These are phyloP conservation scores for Apis dorsata DNA, from an alignment of 1,140 invertebrate genomes.

Conservation along the genomic window DNA sequence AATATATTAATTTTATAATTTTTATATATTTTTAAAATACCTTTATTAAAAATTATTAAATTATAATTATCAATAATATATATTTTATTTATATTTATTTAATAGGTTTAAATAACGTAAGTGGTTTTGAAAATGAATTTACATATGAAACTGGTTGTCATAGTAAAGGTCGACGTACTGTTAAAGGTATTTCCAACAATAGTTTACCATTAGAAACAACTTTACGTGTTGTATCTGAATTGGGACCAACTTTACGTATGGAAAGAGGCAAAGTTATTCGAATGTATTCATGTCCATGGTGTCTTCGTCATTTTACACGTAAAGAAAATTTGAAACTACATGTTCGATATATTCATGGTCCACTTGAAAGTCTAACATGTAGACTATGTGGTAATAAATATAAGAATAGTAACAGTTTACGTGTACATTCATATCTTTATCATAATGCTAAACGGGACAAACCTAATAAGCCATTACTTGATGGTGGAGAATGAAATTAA, in stretches of 20 bases:
- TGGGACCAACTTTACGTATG: slow-evolving; percentile 75
- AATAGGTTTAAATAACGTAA: slow-evolving; percentile 48
- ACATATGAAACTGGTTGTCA: slow-evolving; percentile 54
- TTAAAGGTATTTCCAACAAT: slow-evolving; percentile 74
- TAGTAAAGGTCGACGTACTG: slow-evolving; percentile 70
- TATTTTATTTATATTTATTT: not conserved
- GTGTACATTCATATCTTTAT: slow-evolving; percentile 80
- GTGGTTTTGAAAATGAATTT: slow-evolving; percentile 38
- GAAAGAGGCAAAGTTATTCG: slow-evolving; percentile 77
- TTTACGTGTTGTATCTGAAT: slow-evolving; percentile 74
- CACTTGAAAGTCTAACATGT: slow-evolving; percentile 78
- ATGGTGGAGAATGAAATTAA: slow-evolving; percentile 62
- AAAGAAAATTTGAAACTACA: slow-evolving; percentile 79
- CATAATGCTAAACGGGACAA: slow-evolving; percentile 78
- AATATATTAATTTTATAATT: not conserved
- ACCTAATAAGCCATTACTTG: slow-evolving; percentile 67
- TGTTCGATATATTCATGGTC: slow-evolving; percentile 78
- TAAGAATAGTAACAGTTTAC: slow-evolving; percentile 80
- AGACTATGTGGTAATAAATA: slow-evolving; percentile 79
- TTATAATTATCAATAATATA: not conserved
- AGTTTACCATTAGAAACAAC: slow-evolving; percentile 76
- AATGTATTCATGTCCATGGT: slow-evolving; percentile 79
- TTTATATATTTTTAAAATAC: not conserved
- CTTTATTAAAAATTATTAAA: not conserved
- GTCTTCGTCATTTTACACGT: slow-evolving; percentile 77